Evolutionary conservation across 2,888 invertebrate genomes (phyloP).

Genomic region (Stenodera caucasica): DNA sequence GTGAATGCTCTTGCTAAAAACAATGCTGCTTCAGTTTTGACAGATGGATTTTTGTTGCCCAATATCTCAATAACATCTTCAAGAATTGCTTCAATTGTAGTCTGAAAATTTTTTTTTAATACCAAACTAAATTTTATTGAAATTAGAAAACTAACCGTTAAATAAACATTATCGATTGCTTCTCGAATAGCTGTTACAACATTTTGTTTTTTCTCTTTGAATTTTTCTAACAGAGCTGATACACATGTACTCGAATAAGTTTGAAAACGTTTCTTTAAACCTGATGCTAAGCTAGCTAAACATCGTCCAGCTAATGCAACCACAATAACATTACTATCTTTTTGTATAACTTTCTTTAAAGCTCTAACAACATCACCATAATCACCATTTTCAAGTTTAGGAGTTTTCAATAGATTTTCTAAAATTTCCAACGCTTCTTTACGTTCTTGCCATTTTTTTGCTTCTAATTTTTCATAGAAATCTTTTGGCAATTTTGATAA

Average conservation of each 20-base stretch:
- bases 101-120: conserved; percentile 57
- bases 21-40: conserved; percentile 83
- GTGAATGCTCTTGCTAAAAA: conserved; percentile 85
- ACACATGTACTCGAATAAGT: conserved; percentile 79
- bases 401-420: conserved; percentile 76
- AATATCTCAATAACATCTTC: conserved; percentile 86
- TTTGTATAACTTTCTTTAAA: conserved; percentile 86
- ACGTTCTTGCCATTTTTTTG: conserved; percentile 96
- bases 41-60: conserved; percentile 88
- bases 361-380: conserved; percentile 87
- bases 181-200: conserved; percentile 87
- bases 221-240: conserved; percentile 86
- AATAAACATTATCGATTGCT: conserved; percentile 86
- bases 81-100: conserved; percentile 77
- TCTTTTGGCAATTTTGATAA: conserved; percentile 91
- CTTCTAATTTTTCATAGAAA: conserved; percentile 91
- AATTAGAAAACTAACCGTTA: conserved; percentile 63
- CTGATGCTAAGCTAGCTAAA: conserved; percentile 78
- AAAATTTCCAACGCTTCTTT: conserved; percentile 88
- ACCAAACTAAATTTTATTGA: not conserved
- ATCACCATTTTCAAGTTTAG: conserved; percentile 88
- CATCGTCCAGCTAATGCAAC: conserved; percentile 86
- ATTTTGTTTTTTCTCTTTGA: conserved; percentile 93
- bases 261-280: conserved; percentile 84
- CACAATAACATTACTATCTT: conserved; percentile 94